phyloP scores from a whole-genome alignment of 1,140 invertebrate genomes.

The Rhysida immarginata region DNA sequence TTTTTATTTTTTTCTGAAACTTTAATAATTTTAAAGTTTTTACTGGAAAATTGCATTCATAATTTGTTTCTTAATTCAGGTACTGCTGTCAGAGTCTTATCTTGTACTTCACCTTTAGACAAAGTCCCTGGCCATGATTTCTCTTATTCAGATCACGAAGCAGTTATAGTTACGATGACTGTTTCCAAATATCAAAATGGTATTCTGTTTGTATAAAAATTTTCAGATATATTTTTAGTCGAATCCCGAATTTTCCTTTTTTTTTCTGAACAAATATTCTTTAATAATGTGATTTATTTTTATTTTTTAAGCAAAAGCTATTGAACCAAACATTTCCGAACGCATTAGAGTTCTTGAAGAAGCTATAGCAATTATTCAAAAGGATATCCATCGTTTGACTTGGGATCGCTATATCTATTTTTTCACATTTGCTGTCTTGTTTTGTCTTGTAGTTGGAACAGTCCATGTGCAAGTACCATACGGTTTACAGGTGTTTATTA shows the following conservation, averaged over 20 bases:
- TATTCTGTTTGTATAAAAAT: too few species aligned
- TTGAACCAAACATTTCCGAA: neutral
- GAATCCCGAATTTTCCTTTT: neutral
- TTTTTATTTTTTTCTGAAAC: too few species aligned
- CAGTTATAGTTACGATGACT: conserved; percentile 49
- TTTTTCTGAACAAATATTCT: too few species aligned
- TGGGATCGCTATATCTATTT: neutral
- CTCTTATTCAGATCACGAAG: conserved; percentile 83
- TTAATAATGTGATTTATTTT: too few species aligned
- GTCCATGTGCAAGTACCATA: neutral
- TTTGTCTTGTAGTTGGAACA: conserved; percentile 4
- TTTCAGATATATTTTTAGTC: neutral
- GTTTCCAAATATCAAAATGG: too few species aligned
- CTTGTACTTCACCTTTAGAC: conserved; percentile 51
- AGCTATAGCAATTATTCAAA: neutral
- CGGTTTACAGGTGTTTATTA: neutral
- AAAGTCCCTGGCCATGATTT: conserved; percentile 51
- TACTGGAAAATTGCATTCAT: neutral
- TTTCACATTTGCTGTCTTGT: neutral
- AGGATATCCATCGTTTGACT: neutral
- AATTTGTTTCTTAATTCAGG: conserved; percentile 25
- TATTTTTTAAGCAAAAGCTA: neutral
- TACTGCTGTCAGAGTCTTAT: conserved; percentile 36
- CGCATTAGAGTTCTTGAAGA: conserved; percentile 1
- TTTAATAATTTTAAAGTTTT: too few species aligned